Conservation (phyloP, 2,888 invertebrate species). For the Cheilosia impressa region DNA sequence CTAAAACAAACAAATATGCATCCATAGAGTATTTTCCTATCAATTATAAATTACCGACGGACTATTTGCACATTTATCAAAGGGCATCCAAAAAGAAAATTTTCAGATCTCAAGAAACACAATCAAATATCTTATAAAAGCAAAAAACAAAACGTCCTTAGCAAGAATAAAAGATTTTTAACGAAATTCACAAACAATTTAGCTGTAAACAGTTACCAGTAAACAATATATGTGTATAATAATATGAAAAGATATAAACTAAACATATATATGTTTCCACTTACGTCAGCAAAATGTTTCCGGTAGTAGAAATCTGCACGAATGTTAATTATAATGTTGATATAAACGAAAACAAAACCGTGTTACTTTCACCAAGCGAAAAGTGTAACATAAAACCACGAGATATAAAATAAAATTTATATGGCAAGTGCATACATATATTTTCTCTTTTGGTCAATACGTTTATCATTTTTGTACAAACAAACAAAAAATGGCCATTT, state of each 20-base stretch:
- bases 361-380: constrained; percentile 9
- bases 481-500: constrained; percentile 68
- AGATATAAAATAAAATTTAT: constrained; percentile 5
- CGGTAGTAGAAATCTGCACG: constrained; percentile 38
- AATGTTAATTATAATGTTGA: constrained; percentile 37
- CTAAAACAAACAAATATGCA: not conserved
- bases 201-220: constrained; percentile 32
- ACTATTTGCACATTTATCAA: constrained; percentile 11
- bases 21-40: constrained; percentile 4
- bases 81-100: constrained; percentile 6
- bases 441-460: constrained; percentile 23
- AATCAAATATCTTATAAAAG: constrained; percentile 35
- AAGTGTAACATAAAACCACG: not conserved
- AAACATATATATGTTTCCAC: constrained; percentile 25
- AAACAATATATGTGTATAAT: constrained; percentile 19
- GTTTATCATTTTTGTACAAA: constrained; percentile 55
- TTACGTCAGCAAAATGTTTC: constrained; percentile 24
- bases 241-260: constrained; percentile 2
- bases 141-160: constrained; percentile 44
- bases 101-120: constrained; percentile 21
- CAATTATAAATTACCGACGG: not conserved
- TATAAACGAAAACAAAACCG: not conserved
- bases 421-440: constrained; percentile 3
- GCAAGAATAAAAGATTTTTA: constrained; percentile 10
- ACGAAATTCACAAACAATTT: constrained; percentile 15